Evolutionary conservation across 2,888 invertebrate genomes (phyloP), one percentile per base, ranked within the genome.

Genomic region (Agrotis puta): DNA sequence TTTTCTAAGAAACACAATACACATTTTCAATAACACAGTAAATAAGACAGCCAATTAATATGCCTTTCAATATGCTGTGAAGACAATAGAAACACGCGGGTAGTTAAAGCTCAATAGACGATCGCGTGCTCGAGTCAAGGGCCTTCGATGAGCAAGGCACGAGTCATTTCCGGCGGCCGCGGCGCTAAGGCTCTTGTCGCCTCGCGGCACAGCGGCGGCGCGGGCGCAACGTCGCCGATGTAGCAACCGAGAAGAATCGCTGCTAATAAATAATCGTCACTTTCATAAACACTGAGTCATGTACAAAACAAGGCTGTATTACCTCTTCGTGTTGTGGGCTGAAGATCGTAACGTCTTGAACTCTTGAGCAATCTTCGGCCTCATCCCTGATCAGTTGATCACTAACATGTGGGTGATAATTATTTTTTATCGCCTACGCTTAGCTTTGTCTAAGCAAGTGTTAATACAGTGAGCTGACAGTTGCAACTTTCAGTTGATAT

Each of bases 191-290:
- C 82, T 84, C 78, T 85, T 85, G 86, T 85, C 81, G 81, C 74
- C 53, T 85, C 81, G 81, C 73, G 53, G 62, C 39, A 39, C 39
- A 39, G 43, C 33, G 33, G 56, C 59, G 76, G 64, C 59, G 70
- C 74, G 27, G 14, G 77, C 76, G 73, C 77, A 77, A 74, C 71
- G 64, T 64, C 82, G 76, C 76, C 82, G 79, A 82, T 92, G 91
- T 91, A 89, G 92, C 90, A 93, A 93, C 86, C 79, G 81, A 92
- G 92, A 94, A 94, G 90, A 94, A 93, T 93, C 89, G 85, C 88
- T 92, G 92, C 92, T 94, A 94, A 95, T 95, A 94, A 94, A 93
- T 94, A 92, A 94, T 92, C 90, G 89, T 93, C 92, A 92, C 91
- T 94, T 94, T 93, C 92, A 91, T 92, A 94, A 93, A 91, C 87